Percentiles rank a stretch among this genome's conserved stretches.
Evolutionary conservation across 2,888 invertebrate species (phyloP).

Genomic region (Lasioglossum calceatum): DNA sequence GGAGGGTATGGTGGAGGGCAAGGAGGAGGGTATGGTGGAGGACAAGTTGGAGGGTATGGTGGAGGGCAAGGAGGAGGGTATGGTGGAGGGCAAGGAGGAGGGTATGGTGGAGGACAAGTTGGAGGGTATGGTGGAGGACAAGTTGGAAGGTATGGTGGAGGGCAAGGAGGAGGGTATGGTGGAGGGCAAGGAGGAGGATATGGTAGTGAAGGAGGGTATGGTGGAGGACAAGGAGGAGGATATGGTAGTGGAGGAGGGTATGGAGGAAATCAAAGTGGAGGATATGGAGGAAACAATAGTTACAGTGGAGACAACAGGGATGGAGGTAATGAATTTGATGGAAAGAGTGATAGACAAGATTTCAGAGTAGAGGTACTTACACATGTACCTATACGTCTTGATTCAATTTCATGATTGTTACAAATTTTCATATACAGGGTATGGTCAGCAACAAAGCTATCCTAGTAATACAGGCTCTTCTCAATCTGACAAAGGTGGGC

Average conservation of each 20-base stretch:
- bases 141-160: slow-evolving; percentile 33
- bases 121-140: slow-evolving; percentile 61
- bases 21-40: slow-evolving; percentile 48
- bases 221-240: not conserved
- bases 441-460: slow-evolving; percentile 47
- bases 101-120: no score
- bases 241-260: slow-evolving; percentile 51
- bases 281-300: slow-evolving; percentile 42
- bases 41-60: slow-evolving; percentile 27
- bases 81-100: not conserved
- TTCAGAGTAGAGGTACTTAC: not conserved
- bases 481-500: slow-evolving; percentile 61
- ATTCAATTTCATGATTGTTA: not conserved
- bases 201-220: not conserved
- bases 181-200: slow-evolving; percentile 34
- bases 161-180: slow-evolving; percentile 27
- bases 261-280: slow-evolving; percentile 52
- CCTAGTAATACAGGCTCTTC: slow-evolving; percentile 41
- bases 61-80: not conserved
- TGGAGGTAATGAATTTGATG: slow-evolving; percentile 44
- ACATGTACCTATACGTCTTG: not conserved
- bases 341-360: not conserved
- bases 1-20: slow-evolving; percentile 43
- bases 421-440: slow-evolving; percentile 62
- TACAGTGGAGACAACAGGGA: slow-evolving; percentile 73